Percentiles rank a stretch among this genome's conserved stretches.
Conservation (phyloP, 1,140 invertebrate species). For the Bombus sylvicola region DNA sequence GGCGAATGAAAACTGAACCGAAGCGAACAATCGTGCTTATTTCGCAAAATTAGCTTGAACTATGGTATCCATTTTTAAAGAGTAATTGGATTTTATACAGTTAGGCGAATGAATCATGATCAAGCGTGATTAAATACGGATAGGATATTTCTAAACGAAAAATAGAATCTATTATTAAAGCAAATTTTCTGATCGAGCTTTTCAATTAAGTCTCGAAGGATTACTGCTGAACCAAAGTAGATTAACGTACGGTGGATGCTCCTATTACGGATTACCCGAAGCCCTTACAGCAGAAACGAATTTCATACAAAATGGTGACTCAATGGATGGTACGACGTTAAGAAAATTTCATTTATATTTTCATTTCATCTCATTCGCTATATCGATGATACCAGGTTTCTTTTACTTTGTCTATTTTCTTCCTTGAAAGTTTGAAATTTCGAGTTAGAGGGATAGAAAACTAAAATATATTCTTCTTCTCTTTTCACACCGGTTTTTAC, state of each 20-base stretch:
- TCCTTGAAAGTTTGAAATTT: background rate
- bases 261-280: constrained; percentile 14
- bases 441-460: background rate
- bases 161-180: constrained; percentile 27
- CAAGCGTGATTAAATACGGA: background rate
- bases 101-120: background rate
- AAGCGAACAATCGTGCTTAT: background rate
- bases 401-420: no score
- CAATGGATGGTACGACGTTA: background rate
- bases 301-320: background rate
- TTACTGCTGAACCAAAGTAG: constrained; percentile 5
- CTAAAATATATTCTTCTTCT: background rate
- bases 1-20: background rate
- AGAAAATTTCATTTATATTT: background rate
- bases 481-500: background rate
- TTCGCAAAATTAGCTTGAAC: background rate
- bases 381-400: background rate
- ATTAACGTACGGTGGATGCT: constrained; percentile 20
- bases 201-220: constrained; percentile 2
- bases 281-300: background rate
- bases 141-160: background rate
- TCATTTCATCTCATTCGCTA: background rate
- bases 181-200: constrained; percentile 8
- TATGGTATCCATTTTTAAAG: background rate
- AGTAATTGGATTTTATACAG: background rate